Conservation (phyloP, 2,888 invertebrate species). For the Biston betularia region DNA sequence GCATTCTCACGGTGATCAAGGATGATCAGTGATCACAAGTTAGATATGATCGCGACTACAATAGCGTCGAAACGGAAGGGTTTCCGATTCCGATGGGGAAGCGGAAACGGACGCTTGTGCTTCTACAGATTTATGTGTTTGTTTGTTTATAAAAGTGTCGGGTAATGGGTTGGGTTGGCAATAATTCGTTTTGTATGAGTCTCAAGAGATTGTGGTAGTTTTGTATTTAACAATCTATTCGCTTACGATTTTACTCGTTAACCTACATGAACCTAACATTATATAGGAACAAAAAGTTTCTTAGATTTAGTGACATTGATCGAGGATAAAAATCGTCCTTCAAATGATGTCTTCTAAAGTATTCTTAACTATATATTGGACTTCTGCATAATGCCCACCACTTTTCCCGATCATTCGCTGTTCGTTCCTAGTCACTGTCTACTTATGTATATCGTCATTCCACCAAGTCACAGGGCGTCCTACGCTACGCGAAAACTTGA, state of each 20-base stretch:
- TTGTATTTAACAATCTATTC: neutral
- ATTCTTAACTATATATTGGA: no score
- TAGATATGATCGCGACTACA: constrained; percentile 55
- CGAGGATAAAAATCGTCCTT: no score
- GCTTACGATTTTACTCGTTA: neutral
- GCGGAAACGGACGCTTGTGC: constrained; percentile 49
- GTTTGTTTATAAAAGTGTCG: constrained; percentile 45
- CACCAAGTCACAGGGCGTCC: no score
- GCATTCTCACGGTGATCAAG: constrained; percentile 67
- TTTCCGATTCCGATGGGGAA: constrained; percentile 67
- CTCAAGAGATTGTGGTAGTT: neutral
- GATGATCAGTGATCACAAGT: constrained; percentile 26
- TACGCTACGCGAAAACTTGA: no score
- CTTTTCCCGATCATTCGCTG: no score
- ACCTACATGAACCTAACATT: neutral
- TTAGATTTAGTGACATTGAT: no score
- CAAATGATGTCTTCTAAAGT: no score
- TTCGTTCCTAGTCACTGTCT: no score
- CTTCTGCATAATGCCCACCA: no score
- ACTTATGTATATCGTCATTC: no score
- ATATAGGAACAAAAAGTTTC: no score
- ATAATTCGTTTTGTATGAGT: constrained; percentile 8
- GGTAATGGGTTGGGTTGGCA: constrained; percentile 41
- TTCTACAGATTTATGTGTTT: constrained; percentile 55
- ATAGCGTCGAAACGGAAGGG: constrained; percentile 75